Conservation (phyloP, 2,113 vertebrate species). For the Talpa occidentalis region DNA sequence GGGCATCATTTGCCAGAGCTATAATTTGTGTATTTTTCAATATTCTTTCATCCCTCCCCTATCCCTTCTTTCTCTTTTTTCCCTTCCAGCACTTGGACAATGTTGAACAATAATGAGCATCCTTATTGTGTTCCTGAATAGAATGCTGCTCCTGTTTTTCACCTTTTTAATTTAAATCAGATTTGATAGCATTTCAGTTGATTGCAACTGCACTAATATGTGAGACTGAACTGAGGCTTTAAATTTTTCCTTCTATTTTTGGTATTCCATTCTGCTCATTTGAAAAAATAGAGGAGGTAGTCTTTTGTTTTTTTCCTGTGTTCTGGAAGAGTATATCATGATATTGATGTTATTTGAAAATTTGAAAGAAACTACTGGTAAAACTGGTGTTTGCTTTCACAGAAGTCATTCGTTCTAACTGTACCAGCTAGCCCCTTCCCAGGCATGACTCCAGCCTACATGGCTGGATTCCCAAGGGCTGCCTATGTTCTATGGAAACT, state of each 20-base stretch:
- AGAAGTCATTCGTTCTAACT: not conserved
- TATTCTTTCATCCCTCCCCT: not conserved
- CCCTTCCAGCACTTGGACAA: not conserved
- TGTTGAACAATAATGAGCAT: not conserved
- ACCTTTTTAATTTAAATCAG: constrained; percentile 27
- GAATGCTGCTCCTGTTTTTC: not conserved
- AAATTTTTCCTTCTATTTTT: constrained; percentile 14
- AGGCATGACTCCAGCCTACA: not conserved
- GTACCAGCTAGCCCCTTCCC: not conserved
- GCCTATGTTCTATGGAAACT: not conserved
- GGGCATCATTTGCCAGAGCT: not conserved
- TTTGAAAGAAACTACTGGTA: not conserved
- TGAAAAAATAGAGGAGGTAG: not conserved
- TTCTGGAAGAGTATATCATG: constrained; percentile 17
- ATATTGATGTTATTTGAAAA: constrained; percentile 47
- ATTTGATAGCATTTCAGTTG: constrained; percentile 19
- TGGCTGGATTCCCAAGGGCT: not conserved
- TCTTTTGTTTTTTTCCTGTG: not conserved
- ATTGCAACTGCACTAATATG: not conserved
- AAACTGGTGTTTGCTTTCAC: not conserved
- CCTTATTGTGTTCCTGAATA: not conserved
- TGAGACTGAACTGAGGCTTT: constrained; percentile 1
- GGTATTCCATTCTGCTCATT: not conserved
- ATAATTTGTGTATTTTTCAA: constrained; percentile 1
- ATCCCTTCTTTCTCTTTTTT: not conserved